Percentiles rank a stretch among this genome's conserved stretches.
Evolutionary conservation across 2,797 vertebrate species (phyloP).

Genomic region (Tiaroga cobitis): DNA sequence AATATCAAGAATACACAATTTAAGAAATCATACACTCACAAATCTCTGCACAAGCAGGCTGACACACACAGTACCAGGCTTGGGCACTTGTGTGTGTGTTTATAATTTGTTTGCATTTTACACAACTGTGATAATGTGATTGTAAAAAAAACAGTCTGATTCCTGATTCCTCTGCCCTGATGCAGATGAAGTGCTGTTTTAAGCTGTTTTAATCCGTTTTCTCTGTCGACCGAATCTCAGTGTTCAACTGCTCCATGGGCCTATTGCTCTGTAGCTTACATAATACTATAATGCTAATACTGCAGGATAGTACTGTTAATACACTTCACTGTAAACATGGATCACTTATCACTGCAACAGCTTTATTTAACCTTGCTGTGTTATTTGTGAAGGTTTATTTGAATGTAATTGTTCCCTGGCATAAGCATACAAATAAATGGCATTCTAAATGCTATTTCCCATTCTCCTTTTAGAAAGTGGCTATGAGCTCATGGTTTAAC

Average conservation of each 20-base stretch:
- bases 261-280: conserved; percentile 24
- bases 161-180: conserved; percentile 14
- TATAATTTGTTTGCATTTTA: background rate
- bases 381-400: background rate
- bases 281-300: conserved; percentile 30
- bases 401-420: background rate
- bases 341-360: conserved; percentile 3
- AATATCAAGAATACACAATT: background rate
- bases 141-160: conserved; percentile 12
- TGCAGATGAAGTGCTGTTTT: conserved; percentile 21
- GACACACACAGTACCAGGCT: background rate
- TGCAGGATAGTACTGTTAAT: conserved; percentile 24
- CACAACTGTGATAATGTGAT: conserved; percentile 9
- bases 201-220: conserved; percentile 47
- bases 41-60: background rate
- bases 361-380: background rate
- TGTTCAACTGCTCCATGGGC: background rate
- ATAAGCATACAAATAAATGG: background rate
- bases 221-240: conserved; percentile 1
- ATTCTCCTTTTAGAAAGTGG: background rate
- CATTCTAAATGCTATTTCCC: background rate
- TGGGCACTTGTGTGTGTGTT: background rate
- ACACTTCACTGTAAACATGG: conserved; percentile 10
- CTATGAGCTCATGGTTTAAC: background rate
- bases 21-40: background rate